Evolutionary conservation across 2,113 vertebrate species (phyloP), one percentile per base, ranked within the genome.

Genomic region (Todiramphus chloris): DNA sequence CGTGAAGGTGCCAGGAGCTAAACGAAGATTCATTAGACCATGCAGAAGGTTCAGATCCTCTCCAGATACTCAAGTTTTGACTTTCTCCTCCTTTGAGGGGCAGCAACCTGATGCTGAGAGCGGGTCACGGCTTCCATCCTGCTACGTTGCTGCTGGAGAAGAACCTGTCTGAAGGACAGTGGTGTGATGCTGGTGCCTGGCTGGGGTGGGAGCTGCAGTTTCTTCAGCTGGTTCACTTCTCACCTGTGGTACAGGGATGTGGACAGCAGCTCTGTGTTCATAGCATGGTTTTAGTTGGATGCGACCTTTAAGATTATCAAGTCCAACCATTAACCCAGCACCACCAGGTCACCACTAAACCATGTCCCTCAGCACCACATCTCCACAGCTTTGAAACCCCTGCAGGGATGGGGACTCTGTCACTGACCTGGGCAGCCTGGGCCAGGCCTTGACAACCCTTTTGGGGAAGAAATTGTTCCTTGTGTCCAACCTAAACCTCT

Each of bases 1-100:
- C 0, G 0, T 41, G 13, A 39, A 51, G 35, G 66, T 79, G 66
- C 68, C 0, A 0, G 17, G 23, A 70, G 50, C 33, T 25, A 67
- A 88, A 74, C 0, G 0, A 76, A 89, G 35, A 59, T 73, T 83
- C 46, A 64, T 73, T 27, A 53, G 46, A 23, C 16, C n/a, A 7
- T 3, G 27, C 31, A 56, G 80, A 82, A 72, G 19, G 25, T 39
- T 87, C 6, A 1, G 39, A 56, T 64, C 48, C 13, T 56, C 66
- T 64, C n/a, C 5, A 6, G 67, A 51, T 4, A 19, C 21, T 6
- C 17, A 51, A 43, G 8, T 44, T 30, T 58, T 14, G 60, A 44
- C 60, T 19, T 84, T 35, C 59, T 56, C 9, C 8, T 39, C 18
- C 30, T 46, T 69, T 4, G 1, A 64, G 28, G 74, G 44, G 41